Base-by-base conservation (phyloP, 2,113 vertebrate genomes). In the Microtus montanus region DNA sequence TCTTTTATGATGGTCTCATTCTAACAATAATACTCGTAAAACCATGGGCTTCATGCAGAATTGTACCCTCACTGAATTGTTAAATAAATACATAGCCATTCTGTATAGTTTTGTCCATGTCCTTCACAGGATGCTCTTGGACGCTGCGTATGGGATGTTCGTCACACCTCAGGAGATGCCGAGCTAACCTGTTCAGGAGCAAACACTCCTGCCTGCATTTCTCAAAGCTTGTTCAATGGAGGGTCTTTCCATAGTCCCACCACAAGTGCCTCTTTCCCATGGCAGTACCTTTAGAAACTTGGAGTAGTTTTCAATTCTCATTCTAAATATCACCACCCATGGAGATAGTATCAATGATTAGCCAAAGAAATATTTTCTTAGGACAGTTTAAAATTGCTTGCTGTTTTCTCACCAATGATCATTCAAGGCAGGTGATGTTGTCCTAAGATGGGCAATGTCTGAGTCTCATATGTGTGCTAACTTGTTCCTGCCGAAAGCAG, bases 331-430 rank as follows among this genome's bases (percentile, higher is more conserved):
- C 61, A 47, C n/a, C 85, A 41, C 41, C 22, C 63, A 85, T 24
- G 41, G 49, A 91, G 38, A 47, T 85, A 24, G 90, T 92, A 80
- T 71, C 91, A 86, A 35, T 87, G 87, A 77, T 79, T 92, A 92
- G 41, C 52, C 64, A 70, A 41, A 58, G 63, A 85, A 49, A 95
- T 33, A 94, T 83, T 93, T 83, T 89, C 63, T 66, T 82, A 92
- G 68, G 75, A 92, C 20, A 61, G 35, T 78, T 94, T 93, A 95
- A 97, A 97, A 74, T 92, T 91, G 71, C 49, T 85, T 90, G 54
- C 92, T 71, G 70, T 58, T 94, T 94, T 91, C 84, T 80, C 41
- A 80, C 58, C 44, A 73, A 0, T 13, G 35, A 90, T 95, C 61
- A 82, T 41, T 94, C 94, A 86, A 35, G 92, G 61, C 91, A 86